These are phyloP conservation scores for Latrodectus elegans DNA, from an alignment of 2,888 invertebrate species.

Conservation along the genomic window DNA sequence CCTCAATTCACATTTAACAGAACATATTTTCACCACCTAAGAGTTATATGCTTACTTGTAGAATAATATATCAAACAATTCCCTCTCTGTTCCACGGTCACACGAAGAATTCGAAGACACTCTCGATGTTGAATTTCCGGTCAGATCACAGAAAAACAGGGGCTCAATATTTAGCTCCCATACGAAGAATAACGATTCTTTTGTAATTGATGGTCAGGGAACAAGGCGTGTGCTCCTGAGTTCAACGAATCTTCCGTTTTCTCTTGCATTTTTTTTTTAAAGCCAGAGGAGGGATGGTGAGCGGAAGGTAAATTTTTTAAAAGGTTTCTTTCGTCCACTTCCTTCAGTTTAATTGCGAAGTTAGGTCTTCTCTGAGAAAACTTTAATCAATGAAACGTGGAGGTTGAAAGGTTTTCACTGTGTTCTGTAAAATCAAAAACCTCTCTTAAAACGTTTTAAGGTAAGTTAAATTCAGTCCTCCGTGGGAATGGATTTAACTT, in stretches of 20 bases:
- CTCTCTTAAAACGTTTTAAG: constrained; percentile 54
- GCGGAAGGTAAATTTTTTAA: constrained; percentile 62
- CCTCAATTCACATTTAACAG: too few relatives aligned
- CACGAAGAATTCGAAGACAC: neutral
- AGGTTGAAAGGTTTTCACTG: constrained; percentile 43
- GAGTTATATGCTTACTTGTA: too few relatives aligned
- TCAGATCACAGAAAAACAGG: neutral
- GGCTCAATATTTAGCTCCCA: constrained; percentile 28
- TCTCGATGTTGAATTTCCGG: neutral
- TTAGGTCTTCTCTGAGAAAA: constrained; percentile 26
- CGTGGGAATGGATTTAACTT: constrained; percentile 20
- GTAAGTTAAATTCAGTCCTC: constrained; percentile 38
- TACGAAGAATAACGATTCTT: constrained; percentile 63
- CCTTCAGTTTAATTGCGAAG: constrained; percentile 55
- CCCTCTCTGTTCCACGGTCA: too few relatives aligned
- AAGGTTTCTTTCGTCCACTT: constrained; percentile 61
- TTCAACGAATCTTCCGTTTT: constrained; percentile 9
- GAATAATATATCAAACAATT: too few relatives aligned
- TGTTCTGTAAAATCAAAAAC: constrained; percentile 41
- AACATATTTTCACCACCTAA: too few relatives aligned
- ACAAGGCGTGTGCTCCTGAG: constrained; percentile 19
- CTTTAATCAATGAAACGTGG: constrained; percentile 53
- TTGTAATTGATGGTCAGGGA: constrained; percentile 44
- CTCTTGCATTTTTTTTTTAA: neutral
- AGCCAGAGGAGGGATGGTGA: neutral